Base-by-base conservation (phyloP, 2,113 vertebrate genomes). In the Fregetta grallaria region DNA sequence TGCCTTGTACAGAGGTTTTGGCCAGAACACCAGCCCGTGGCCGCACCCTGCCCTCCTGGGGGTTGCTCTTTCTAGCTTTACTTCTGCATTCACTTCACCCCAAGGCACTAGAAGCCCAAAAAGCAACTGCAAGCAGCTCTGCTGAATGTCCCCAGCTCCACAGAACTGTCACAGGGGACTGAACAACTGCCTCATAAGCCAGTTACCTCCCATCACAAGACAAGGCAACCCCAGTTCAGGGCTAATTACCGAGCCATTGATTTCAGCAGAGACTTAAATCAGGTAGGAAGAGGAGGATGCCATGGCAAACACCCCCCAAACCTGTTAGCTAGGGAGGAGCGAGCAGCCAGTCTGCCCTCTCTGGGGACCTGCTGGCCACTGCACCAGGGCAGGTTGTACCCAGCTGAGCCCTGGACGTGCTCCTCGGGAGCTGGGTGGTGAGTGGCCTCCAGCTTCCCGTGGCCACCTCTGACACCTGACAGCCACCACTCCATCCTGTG, bases 401-500 rank as follows among this genome's bases (percentile, higher is more conserved):
- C 11, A 27, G 25, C 36, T 27, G 53, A 91, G 72, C 20, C 27
- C 32, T 44, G 32, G 52, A n/a, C 1, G 0, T 12, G 26, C 6
- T 50, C 15, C 42, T 26, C n/a, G n/a, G 62, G 44, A 68, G 18
- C 44, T 47, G 44, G 12, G 19, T 15, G 50, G 3, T 18, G 0
- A 0, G 32, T 22, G 42, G 55, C 36, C 42, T 74, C 42, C n/a
- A 74, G 53, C 6, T 10, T 30, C 42, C 36, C 9, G 0, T 9
- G 42, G 45, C n/a, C 52, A 53, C 74, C 34, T 32, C 62, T 55
- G 45, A 44, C 45, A 66, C 22, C 38, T 1, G 1, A 22, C 9
- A 53, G 79, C 22, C 56, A 49, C 38, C 0, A 1, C 32, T n/a
- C 30, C 0, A 1, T 38, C 38, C 63, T 4, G 29, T 1, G 0